These are phyloP conservation scores for Apotomis turbidana DNA, from an alignment of 2,888 invertebrate species.

Conservation along the genomic window DNA sequence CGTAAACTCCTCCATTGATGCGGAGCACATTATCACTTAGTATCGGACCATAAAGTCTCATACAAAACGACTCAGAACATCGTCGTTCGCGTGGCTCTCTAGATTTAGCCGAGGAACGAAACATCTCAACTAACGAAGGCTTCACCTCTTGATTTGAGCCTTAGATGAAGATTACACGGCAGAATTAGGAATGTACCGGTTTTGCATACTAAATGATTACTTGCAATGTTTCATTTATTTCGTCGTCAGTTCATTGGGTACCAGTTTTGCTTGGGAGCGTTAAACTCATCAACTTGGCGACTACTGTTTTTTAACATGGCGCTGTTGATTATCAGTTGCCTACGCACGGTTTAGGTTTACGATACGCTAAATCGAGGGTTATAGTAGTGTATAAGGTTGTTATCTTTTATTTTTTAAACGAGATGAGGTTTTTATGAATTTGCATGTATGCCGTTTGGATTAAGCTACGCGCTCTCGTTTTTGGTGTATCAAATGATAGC, in stretches of 20 bases:
- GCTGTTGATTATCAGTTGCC: slow-evolving; percentile 20
- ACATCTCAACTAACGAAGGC: neutral
- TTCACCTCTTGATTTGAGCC: slow-evolving; percentile 29
- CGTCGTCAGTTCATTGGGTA: slow-evolving; percentile 54
- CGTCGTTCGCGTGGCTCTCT: slow-evolving; percentile 50
- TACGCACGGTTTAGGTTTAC: slow-evolving; percentile 23
- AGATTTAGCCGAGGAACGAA: neutral
- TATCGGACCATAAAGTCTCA: slow-evolving; percentile 30
- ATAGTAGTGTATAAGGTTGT: neutral
- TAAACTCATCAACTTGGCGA: slow-evolving; percentile 51
- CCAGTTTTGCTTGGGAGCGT: slow-evolving; percentile 58
- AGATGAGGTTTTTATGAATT: neutral
- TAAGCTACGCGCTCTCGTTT: neutral
- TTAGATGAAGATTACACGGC: slow-evolving; percentile 21
- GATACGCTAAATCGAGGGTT: slow-evolving; percentile 4
- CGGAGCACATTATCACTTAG: slow-evolving; percentile 37
- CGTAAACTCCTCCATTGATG: slow-evolving; percentile 39
- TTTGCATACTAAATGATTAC: slow-evolving; percentile 53
- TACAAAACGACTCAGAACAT: slow-evolving; percentile 14
- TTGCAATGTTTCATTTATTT: slow-evolving; percentile 49
- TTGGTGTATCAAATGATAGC: too few relatives aligned
- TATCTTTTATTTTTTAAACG: neutral
- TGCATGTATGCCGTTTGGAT: neutral
- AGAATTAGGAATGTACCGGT: slow-evolving; percentile 18
- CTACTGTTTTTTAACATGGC: slow-evolving; percentile 39